Evolutionary conservation across 2,797 vertebrate species (phyloP).

Genomic region (Cirrhinus mrigala): DNA sequence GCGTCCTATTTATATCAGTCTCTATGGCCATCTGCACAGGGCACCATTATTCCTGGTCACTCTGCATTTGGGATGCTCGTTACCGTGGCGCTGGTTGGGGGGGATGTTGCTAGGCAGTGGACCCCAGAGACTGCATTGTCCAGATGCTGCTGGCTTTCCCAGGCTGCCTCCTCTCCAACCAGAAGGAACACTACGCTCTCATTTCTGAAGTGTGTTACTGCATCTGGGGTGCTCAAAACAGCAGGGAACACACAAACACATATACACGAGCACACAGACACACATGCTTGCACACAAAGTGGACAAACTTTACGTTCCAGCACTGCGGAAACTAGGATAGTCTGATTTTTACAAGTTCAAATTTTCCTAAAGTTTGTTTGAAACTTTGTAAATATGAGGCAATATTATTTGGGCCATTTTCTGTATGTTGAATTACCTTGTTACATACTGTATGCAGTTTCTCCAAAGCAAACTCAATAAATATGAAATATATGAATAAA

Average conservation of each 20-base stretch:
- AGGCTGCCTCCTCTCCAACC: conserved; percentile 71
- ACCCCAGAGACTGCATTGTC: conserved; percentile 79
- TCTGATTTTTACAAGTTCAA: neutral
- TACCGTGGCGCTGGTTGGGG: conserved; percentile 67
- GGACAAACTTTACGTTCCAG: conserved; percentile 25
- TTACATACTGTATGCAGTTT: neutral
- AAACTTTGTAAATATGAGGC: neutral
- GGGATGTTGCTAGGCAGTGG: conserved; percentile 69
- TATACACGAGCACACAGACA: neutral
- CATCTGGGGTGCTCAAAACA: conserved; percentile 56
- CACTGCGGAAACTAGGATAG: conserved; percentile 29
- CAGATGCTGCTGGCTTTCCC: conserved; percentile 78
- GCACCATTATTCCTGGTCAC: conserved; percentile 73
- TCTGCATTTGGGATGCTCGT: conserved; percentile 66
- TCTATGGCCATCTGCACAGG: conserved; percentile 64
- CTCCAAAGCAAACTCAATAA: neutral
- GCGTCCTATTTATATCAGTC: conserved; percentile 64
- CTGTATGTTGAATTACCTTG: neutral
- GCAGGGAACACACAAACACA: conserved; percentile 31
- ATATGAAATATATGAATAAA: no score
- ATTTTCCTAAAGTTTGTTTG: conserved; percentile 13
- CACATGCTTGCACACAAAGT: conserved; percentile 24
- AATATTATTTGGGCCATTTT: neutral
- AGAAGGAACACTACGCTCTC: conserved; percentile 75
- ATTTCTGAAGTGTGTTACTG: conserved; percentile 74